These are phyloP conservation scores for Bombus vancouverensis DNA, from an alignment of 1,140 invertebrate genomes.

Conservation along the genomic window DNA sequence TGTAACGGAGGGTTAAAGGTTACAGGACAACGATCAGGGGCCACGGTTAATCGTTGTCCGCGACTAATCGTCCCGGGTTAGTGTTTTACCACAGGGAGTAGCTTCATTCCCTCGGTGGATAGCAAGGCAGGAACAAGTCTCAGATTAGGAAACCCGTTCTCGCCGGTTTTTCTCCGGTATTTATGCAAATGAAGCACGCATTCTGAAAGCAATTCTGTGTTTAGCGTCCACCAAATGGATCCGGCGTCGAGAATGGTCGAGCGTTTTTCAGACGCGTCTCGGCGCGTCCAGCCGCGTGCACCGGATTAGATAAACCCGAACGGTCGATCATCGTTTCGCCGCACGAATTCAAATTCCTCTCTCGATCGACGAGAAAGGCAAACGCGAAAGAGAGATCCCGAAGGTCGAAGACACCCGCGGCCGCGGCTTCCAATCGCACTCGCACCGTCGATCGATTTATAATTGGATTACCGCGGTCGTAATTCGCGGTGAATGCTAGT, in stretches of 20 bases:
- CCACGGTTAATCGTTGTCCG: conserved; percentile 10
- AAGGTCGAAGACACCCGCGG: background rate
- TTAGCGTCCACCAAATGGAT: conserved; percentile 17
- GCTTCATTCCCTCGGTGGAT: conserved; percentile 26
- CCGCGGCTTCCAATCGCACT: background rate
- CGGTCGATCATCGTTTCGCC: background rate
- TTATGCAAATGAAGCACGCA: conserved; percentile 49
- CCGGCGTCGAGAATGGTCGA: background rate
- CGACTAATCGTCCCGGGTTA: conserved; percentile 24
- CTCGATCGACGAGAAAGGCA: background rate
- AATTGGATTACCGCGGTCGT: conserved; percentile 51
- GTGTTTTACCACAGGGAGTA: conserved; percentile 33
- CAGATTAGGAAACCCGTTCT: conserved; percentile 48
- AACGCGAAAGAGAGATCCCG: no score
- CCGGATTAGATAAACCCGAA: conserved; percentile 11
- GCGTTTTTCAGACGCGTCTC: conserved; percentile 23
- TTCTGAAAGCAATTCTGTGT: conserved; percentile 55
- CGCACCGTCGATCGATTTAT: conserved; percentile 28
- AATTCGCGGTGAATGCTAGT: conserved; percentile 52
- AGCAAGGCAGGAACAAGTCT: conserved; percentile 23
- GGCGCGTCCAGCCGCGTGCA: background rate
- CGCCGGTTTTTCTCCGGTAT: conserved; percentile 46
- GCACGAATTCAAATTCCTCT: background rate
- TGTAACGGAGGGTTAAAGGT: conserved; percentile 17
- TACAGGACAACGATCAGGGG: conserved; percentile 3